A percentile compares a stretch with the other conserved stretches of the same genome.
phyloP scores from a whole-genome alignment of 2,113 vertebrate genomes.

The Melanerpes aurifrons region DNA sequence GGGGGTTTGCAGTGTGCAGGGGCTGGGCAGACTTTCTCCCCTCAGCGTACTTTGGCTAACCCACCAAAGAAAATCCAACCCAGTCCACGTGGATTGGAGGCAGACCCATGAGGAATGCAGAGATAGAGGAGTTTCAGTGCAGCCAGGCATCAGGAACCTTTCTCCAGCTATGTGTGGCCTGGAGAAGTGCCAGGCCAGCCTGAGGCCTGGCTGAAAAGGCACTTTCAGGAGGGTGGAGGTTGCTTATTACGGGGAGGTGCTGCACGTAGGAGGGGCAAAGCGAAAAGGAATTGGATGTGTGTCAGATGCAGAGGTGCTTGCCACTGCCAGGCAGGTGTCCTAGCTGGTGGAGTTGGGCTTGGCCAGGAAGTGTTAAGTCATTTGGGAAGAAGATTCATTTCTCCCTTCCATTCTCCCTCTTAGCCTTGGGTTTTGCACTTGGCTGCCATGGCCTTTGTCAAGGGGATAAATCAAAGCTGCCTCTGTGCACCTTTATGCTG shows the following conservation, averaged over 20 bases:
- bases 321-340: not conserved
- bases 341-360: not conserved
- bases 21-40: not conserved
- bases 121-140: not conserved
- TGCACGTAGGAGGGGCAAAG: not conserved
- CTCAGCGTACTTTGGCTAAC: constrained; percentile 48
- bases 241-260: not conserved
- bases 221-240: not conserved
- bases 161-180: constrained; percentile 64
- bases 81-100: not conserved
- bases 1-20: fast-evolving
- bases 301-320: not conserved
- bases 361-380: fast-evolving
- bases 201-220: constrained; percentile 12
- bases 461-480: not conserved
- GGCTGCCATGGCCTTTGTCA: not conserved
- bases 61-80: not conserved
- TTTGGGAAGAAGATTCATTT: not conserved
- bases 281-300: not conserved
- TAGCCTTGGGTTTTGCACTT: not conserved
- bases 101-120: constrained; percentile 60
- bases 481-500: not conserved
- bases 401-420: too few relatives aligned
- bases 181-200: constrained; percentile 61
- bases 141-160: not conserved